phyloP scores from a whole-genome alignment of 2,888 invertebrate species.

The Cerastis rubricosa region DNA sequence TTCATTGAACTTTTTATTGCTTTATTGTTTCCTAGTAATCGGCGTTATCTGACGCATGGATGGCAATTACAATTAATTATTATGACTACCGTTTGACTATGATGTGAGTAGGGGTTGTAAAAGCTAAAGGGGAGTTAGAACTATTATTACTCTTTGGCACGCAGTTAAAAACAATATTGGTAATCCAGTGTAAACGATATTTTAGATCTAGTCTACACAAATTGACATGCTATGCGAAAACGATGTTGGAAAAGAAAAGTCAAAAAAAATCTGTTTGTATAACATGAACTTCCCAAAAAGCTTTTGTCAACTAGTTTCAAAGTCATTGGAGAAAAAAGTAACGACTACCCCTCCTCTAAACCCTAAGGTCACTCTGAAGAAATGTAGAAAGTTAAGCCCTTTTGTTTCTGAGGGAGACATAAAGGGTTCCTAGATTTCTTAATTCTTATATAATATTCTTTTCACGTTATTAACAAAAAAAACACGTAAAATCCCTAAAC shows the following conservation, averaged over 20 bases:
- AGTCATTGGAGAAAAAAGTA: neutral
- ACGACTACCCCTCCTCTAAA: neutral
- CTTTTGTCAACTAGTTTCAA: neutral
- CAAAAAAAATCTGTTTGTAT: neutral
- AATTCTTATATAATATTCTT: neutral
- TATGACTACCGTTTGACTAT: conserved; percentile 8
- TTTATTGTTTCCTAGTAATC: conserved; percentile 51
- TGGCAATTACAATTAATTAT: conserved; percentile 9
- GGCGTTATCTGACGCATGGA: conserved; percentile 19
- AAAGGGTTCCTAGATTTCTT: neutral
- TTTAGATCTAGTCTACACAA: too few species aligned
- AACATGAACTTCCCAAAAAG: neutral
- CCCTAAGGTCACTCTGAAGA: neutral
- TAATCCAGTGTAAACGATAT: neutral
- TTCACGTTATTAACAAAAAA: conserved; percentile 39
- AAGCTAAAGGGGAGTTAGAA: neutral
- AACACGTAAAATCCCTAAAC: conserved; percentile 17
- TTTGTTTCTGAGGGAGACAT: neutral
- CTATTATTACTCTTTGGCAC: neutral
- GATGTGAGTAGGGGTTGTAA: neutral
- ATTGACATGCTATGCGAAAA: neutral
- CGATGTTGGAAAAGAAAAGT: too few species aligned
- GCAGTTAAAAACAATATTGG: neutral
- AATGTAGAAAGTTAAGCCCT: neutral
- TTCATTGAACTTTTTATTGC: conserved; percentile 64